Conservation (phyloP, 2,888 invertebrate species). For the Hymenopus coronatus region DNA sequence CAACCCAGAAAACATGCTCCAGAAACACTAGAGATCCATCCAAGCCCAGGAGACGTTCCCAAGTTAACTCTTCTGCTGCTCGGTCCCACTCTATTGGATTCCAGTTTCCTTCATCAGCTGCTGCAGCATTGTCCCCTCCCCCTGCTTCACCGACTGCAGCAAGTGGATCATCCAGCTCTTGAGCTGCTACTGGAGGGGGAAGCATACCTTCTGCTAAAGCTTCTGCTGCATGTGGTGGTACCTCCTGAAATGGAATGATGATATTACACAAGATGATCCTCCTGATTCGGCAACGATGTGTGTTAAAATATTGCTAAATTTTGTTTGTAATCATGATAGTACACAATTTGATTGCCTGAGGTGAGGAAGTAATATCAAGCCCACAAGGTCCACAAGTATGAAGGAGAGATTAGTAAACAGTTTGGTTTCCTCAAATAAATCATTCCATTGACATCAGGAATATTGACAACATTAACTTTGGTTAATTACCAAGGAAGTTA, state of each 20-base stretch:
- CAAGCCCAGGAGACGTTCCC: constrained; percentile 93
- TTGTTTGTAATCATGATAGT: not conserved
- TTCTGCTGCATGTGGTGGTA: constrained; percentile 9
- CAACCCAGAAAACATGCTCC: constrained; percentile 99
- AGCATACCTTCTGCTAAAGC: constrained; percentile 3
- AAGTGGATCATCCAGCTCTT: constrained; percentile 21
- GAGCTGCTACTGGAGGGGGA: constrained; percentile 16
- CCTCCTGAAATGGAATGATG: constrained; percentile 10
- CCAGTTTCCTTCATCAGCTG: constrained; percentile 82
- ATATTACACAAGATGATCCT: not conserved
- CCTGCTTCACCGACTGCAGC: constrained; percentile 36
- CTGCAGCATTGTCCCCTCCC: constrained; percentile 45
- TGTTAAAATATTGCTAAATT: not conserved
- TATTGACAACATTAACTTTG: not conserved
- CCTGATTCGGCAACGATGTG: not conserved
- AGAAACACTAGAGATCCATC: constrained; percentile 96
- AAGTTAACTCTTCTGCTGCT: constrained; percentile 95
- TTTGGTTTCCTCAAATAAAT: too few species aligned
- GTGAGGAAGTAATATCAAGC: too few species aligned
- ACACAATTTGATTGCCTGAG: too few species aligned
- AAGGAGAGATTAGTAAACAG: too few species aligned
- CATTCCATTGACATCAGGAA: too few species aligned
- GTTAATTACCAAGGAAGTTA: too few species aligned
- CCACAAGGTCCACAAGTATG: too few species aligned
- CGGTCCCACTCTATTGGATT: constrained; percentile 99